Evolutionary conservation across 2,888 invertebrate species (phyloP).

Genomic region (Ectemnius cavifrons): DNA sequence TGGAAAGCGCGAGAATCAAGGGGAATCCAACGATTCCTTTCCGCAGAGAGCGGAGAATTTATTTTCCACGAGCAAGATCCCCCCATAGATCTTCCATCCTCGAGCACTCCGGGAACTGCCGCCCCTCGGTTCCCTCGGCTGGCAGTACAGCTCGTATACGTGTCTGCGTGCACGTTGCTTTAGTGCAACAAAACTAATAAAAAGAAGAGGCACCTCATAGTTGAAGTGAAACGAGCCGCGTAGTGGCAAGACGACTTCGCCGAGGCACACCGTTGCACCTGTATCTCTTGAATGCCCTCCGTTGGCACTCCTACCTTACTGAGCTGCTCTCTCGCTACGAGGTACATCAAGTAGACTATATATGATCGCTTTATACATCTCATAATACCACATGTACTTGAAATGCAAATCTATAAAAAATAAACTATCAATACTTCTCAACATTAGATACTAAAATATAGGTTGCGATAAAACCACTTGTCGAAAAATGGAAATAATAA

Average conservation of each 20-base stretch:
- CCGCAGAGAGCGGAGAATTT: no score
- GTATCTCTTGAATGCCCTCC: constrained; percentile 53
- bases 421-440: no score
- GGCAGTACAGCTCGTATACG: background rate
- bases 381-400: background rate
- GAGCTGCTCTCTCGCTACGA: constrained; percentile 56
- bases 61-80: constrained; percentile 9
- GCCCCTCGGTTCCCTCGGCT: background rate
- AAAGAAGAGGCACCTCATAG: constrained; percentile 46
- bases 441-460: no score
- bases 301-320: constrained; percentile 67
- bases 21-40: no score
- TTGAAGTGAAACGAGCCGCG: constrained; percentile 33
- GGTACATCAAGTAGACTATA: constrained; percentile 35
- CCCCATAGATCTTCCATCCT: constrained; percentile 1
- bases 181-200: constrained; percentile 56
- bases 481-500: no score
- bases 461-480: no score
- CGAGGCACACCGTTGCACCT: constrained; percentile 64
- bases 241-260: constrained; percentile 30
- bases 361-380: constrained; percentile 5
- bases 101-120: background rate
- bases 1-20: no score
- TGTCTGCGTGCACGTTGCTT: constrained; percentile 8
- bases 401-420: no score